Evolutionary conservation across 2,113 vertebrate species (phyloP), one percentile per base, ranked within the genome.

Genomic region (Chiloscyllium plagiosum): DNA sequence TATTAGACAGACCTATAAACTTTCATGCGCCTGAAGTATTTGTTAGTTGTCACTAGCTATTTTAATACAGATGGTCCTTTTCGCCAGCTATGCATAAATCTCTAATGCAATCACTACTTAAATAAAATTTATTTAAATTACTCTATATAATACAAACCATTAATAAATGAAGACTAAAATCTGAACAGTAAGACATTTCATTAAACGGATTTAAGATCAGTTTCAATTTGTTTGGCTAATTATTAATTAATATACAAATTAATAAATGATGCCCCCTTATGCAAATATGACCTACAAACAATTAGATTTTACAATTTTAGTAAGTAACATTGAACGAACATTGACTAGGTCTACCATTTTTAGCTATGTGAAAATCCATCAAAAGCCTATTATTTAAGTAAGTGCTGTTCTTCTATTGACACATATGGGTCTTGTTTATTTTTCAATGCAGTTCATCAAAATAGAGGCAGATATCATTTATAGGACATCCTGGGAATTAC

Each of bases 221-320:
- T 72, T 95, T 15, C 68, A 94, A 70, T 94, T 94, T 94, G 20
- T 7, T 4, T 93, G 33, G 13, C 13, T 94, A 70, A 42, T 94
- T 94, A 17, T 37, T 42, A 29, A 26, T 37, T 17, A 50, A 33
- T 52, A 47, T 47, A 95, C 5, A 26, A 70, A 70, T 70, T 13
- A 94, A 50, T 94, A 94, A 15, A 29, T 89, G 4, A 65, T 90
- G 52, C 12, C 13, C 26, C 29, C n/a, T 90, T 52, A 65, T 61
- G 17, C 56, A 90, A 90, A 61, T 90, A 12, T 65, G 26, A 61
- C 52, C 87, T 29, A 90, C 7, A 33, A 29, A 50, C 86, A 89
- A 89, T 90, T 90, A 90, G 29, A 90, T 61, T 90, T 13, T 29
- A 33, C 50, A 90, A 90, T 90, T 89, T 89, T 26, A 89, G 29